Percentiles rank a stretch among this genome's conserved stretches.
Conservation (phyloP, 2,797 vertebrate genomes). For the Neosilurus mollespiculum region DNA sequence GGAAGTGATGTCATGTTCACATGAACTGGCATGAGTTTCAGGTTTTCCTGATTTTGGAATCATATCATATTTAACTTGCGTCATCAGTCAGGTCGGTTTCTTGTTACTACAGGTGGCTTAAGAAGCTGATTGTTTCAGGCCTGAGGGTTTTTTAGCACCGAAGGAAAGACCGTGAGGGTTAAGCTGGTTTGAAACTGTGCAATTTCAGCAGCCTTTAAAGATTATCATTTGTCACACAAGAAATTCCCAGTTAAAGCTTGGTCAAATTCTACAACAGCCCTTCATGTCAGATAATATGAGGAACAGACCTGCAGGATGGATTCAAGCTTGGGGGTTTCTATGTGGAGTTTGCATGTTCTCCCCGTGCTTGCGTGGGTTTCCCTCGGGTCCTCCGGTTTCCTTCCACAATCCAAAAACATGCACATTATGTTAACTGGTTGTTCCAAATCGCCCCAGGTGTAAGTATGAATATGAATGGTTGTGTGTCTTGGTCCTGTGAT, state of each 20-base stretch:
- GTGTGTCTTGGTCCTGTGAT: no score
- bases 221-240: not conserved
- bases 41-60: not conserved
- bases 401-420: no score
- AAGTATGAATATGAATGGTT: no score
- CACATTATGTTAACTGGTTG: no score
- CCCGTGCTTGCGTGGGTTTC: no score
- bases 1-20: not conserved
- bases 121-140: slow-evolving; percentile 7
- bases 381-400: no score
- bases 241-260: not conserved
- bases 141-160: not conserved
- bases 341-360: no score
- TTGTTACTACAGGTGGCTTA: slow-evolving; percentile 10
- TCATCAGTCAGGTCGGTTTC: not conserved
- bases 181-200: not conserved
- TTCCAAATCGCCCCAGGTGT: no score
- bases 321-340: no score
- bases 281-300: not conserved
- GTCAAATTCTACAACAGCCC: not conserved
- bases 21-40: not conserved
- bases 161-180: not conserved
- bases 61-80: not conserved
- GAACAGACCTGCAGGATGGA: not conserved
- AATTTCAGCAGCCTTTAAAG: not conserved